Percentiles rank a stretch among this genome's conserved stretches.
Evolutionary conservation across 2,888 invertebrate species (phyloP).

Genomic region (Megaustenia siamemsis): DNA sequence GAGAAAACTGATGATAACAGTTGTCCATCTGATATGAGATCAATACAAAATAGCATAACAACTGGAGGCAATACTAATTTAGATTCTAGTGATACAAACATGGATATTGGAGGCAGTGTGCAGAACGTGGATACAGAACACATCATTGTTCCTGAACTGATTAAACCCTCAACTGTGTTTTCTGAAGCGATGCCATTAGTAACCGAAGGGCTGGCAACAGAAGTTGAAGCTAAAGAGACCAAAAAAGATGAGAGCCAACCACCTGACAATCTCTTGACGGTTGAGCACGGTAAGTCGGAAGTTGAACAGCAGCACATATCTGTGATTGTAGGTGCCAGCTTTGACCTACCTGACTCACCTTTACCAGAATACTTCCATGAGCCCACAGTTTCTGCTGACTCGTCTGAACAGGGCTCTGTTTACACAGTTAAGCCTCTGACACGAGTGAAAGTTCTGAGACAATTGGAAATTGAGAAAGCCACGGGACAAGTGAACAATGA

Average conservation of each 20-base stretch:
- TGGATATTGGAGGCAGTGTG: conserved; percentile 24
- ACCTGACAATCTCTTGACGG: conserved; percentile 42
- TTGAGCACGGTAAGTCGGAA: neutral
- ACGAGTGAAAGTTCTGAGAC: no score
- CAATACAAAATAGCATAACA: conserved; percentile 12
- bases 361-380: neutral
- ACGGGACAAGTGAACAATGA: no score
- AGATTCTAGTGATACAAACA: conserved; percentile 33
- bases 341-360: conserved; percentile 36
- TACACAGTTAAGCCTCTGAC: conserved; percentile 18
- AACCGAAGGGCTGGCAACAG: no score
- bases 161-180: conserved; percentile 4
- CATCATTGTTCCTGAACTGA: conserved; percentile 45
- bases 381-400: neutral
- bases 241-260: conserved; percentile 45
- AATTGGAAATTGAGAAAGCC: no score
- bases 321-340: neutral
- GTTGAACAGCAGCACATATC: neutral
- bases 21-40: neutral
- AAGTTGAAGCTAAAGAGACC: conserved; percentile 34
- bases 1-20: neutral
- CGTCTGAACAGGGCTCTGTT: neutral
- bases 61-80: neutral
- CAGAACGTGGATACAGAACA: neutral
- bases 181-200: conserved; percentile 10